Evolutionary conservation across 1,140 invertebrate species (phyloP).

Genomic region (Ganaspis sp.): DNA sequence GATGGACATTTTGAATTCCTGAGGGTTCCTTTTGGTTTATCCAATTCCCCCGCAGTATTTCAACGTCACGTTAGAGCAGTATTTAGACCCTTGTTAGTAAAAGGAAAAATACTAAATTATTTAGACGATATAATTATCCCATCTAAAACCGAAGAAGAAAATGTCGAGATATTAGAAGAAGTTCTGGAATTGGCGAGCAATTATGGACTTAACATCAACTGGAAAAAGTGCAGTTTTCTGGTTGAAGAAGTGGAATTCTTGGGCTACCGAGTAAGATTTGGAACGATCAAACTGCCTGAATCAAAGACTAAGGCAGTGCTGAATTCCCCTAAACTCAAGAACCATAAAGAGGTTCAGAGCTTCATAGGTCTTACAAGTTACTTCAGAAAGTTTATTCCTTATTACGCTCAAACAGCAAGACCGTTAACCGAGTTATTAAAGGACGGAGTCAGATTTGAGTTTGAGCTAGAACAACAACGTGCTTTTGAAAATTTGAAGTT

Average conservation of each 20-base stretch:
- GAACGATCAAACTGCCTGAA: not conserved
- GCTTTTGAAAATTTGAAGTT: too few species aligned
- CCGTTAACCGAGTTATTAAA: not conserved
- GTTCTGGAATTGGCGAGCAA: not conserved
- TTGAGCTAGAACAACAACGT: too few species aligned
- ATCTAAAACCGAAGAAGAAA: not conserved
- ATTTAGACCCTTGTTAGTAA: not conserved
- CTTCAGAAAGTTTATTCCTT: not conserved
- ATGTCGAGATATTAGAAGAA: not conserved
- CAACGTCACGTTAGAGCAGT: not conserved
- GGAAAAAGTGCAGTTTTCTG: not conserved
- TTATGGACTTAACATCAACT: not conserved
- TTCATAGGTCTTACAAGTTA: not conserved
- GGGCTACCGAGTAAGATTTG: not conserved
- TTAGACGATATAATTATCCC: not conserved
- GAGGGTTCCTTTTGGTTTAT: not conserved
- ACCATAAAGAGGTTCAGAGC: not conserved
- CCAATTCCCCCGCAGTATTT: not conserved
- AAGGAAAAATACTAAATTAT: not conserved
- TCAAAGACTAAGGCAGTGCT: not conserved
- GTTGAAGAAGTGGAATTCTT: not conserved
- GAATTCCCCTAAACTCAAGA: not conserved
- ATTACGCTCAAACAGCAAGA: not conserved
- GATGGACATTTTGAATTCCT: not conserved
- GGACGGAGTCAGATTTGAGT: too few species aligned